Evolutionary conservation across 2,113 vertebrate genomes (phyloP), one percentile per base, ranked within the genome.

Genomic region (Oxyura jamaicensis): DNA sequence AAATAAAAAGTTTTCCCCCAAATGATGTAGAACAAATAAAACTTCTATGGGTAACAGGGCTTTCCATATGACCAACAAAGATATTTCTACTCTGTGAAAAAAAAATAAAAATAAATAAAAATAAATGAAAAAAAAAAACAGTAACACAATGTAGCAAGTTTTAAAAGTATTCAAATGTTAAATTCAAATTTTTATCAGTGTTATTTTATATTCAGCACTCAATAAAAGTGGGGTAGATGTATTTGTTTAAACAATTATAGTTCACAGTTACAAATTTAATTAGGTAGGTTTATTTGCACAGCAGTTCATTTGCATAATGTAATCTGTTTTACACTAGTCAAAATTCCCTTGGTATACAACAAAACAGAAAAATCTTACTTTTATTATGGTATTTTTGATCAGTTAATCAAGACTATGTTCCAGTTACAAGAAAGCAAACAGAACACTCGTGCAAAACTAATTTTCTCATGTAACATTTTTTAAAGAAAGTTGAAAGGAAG

Each of bases 211-310:
- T 82, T 82, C 35, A 91, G 63, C 15, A 33, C 10, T 67, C 56
- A 88, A 41, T 80, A 74, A 55, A 88, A 79, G 13, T 41, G 62
- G 29, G 7, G 78, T 90, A 84, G 23, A 53, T 79, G 25, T 39
- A 89, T 90, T 95, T 86, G 68, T 86, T 91, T 93, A 90, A 97
- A 80, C 15, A 92, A 88, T 84, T 91, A 50, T 35, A 74, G 44
- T 90, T 96, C 89, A 60, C 53, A 90, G 53, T 79, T 96, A 79
- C 42, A 90, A 86, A 96, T 94, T 88, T 90, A 94, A 91, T 95
- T 94, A 96, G 55, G 29, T 31, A 74, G 42, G 44, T 88, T 94
- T 94, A 86, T 93, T 96, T 83, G 50, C 77, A 84, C 33, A 91
- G 66, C 31, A 80, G 28, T 68, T 92, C 13, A 90, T 86, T 96